Conservation (phyloP, 2,888 invertebrate species). For the Teleogryllus oceanicus region DNA sequence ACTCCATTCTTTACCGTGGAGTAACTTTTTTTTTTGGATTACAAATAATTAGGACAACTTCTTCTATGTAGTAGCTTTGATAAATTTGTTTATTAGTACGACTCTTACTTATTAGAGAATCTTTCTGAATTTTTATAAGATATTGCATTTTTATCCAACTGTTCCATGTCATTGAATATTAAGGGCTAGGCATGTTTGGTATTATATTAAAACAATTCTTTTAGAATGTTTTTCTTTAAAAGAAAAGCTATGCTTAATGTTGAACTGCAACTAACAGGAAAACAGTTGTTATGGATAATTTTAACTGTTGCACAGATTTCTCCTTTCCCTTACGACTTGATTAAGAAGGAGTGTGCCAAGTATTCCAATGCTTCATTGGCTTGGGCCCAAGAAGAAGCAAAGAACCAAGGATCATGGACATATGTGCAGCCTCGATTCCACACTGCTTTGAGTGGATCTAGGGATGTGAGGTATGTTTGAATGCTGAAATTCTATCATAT, state of each 20-base stretch:
- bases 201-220: no score
- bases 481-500: neutral
- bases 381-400: conserved; percentile 95
- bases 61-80: neutral
- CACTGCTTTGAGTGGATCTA: conserved; percentile 72
- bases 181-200: no score
- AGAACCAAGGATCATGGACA: conserved; percentile 87
- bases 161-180: no score
- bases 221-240: no score
- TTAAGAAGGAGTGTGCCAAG: conserved; percentile 76
- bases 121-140: no score
- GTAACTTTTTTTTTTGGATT: neutral
- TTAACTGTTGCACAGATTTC: conserved; percentile 61
- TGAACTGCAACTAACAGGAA: no score
- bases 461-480: conserved; percentile 64
- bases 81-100: no score
- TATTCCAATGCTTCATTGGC: conserved; percentile 79
- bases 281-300: conserved; percentile 12
- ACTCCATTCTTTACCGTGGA: neutral
- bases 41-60: neutral
- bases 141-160: no score
- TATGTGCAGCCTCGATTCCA: conserved; percentile 85
- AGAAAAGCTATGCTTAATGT: no score
- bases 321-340: conserved; percentile 90
- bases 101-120: no score